Evolutionary conservation across 2,113 vertebrate species (phyloP).

Genomic region (Corvus hawaiiensis): DNA sequence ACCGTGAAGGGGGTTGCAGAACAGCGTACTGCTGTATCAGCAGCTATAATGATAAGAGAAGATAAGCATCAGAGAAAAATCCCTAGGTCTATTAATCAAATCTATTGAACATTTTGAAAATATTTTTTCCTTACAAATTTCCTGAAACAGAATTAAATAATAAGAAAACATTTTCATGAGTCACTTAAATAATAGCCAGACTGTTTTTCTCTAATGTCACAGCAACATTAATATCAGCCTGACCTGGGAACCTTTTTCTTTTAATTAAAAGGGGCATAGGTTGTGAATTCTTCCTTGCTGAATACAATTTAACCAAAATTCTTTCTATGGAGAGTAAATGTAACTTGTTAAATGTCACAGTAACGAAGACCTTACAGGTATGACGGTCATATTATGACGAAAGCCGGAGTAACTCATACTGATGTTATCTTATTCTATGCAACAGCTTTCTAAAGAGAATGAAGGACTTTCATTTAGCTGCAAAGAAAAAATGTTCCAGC

Average conservation of each 20-base stretch:
- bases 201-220: not conserved
- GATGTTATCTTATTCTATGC: not conserved
- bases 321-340: not conserved
- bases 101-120: not conserved
- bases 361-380: not conserved
- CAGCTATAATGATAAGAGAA: fast-evolving
- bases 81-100: not conserved
- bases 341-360: not conserved
- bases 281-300: not conserved
- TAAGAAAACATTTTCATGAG: not conserved
- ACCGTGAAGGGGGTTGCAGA: not conserved
- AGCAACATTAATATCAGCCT: not conserved
- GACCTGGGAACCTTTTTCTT: not conserved
- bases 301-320: not conserved
- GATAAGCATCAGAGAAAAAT: not conserved
- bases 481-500: not conserved
- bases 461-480: not conserved
- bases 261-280: not conserved
- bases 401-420: not conserved
- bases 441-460: not conserved
- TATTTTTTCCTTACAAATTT: not conserved
- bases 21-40: not conserved
- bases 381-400: not conserved
- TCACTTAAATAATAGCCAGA: not conserved
- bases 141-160: not conserved